Percentiles rank a stretch among this genome's conserved stretches.
These are phyloP conservation scores for Oryzias sinensis DNA, from an alignment of 2,797 vertebrate genomes.

Conservation along the genomic window DNA sequence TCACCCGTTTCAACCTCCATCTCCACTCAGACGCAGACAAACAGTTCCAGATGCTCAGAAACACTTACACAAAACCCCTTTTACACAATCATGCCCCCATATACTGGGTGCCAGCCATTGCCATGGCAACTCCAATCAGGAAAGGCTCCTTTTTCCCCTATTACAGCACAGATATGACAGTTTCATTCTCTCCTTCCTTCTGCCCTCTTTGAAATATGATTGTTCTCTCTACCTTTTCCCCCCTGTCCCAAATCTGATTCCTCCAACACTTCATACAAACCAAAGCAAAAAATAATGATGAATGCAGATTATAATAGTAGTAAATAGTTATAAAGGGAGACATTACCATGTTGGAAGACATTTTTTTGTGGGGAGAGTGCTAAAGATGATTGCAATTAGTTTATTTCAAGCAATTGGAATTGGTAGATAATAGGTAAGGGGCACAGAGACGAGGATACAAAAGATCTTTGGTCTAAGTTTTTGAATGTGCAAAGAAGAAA, in stretches of 20 bases:
- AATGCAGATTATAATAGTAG: neutral
- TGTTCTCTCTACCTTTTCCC: slow-evolving; percentile 11
- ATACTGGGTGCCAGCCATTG: slow-evolving; percentile 60
- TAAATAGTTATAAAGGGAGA: no score
- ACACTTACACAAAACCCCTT: slow-evolving; percentile 30
- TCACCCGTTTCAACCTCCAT: slow-evolving; percentile 37
- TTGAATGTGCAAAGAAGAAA: no score
- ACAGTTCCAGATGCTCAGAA: slow-evolving; percentile 56
- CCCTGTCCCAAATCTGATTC: neutral
- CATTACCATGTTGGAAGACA: no score
- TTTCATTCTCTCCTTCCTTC: slow-evolving; percentile 48
- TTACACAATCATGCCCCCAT: slow-evolving; percentile 40
- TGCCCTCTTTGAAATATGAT: slow-evolving; percentile 42
- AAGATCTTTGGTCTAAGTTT: no score
- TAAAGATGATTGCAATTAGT: no score
- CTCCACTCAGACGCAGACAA: slow-evolving; percentile 27
- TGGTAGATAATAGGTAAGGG: no score
- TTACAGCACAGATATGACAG: slow-evolving; percentile 68
- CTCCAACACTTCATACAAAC: slow-evolving; percentile 3
- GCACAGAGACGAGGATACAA: no score
- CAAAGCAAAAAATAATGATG: slow-evolving; percentile 11
- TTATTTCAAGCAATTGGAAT: no score
- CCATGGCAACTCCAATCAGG: slow-evolving; percentile 78
- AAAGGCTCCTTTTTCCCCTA: slow-evolving; percentile 57
- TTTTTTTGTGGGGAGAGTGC: no score